phyloP scores from a whole-genome alignment of 2,888 invertebrate species.

The Himalopsyche anomala region DNA sequence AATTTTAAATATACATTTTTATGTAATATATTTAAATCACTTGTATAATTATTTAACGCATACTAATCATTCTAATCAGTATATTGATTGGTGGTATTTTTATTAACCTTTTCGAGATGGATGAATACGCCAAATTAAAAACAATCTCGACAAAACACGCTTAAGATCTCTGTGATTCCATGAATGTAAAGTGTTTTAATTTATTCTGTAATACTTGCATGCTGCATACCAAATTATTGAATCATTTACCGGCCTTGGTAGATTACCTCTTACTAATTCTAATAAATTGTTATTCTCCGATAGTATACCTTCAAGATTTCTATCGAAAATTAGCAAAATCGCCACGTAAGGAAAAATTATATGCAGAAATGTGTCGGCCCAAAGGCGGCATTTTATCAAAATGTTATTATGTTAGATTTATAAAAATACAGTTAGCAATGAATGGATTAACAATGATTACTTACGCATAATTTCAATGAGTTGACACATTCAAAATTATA shows the following conservation, averaged over 20 bases:
- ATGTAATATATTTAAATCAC: too few relatives aligned
- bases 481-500: too few relatives aligned
- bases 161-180: conserved; percentile 1
- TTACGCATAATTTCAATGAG: not conserved
- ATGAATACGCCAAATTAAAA: not conserved
- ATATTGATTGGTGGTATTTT: too few relatives aligned
- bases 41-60: too few relatives aligned
- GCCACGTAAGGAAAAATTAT: conserved; percentile 1
- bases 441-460: not conserved
- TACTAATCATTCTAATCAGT: too few relatives aligned
- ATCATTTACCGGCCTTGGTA: conserved; percentile 26
- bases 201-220: conserved; percentile 9
- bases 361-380: not conserved
- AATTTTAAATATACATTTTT: too few relatives aligned
- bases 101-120: too few relatives aligned
- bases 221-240: conserved; percentile 21
- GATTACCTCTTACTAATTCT: conserved; percentile 26
- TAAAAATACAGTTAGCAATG: not conserved
- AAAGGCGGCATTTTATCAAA: not conserved
- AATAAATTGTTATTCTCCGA: not conserved
- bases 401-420: not conserved
- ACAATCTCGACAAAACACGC: not conserved
- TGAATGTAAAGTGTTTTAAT: conserved; percentile 26
- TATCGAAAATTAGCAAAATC: not conserved
- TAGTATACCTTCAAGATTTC: conserved; percentile 17